Evolutionary conservation across 2,888 invertebrate genomes (phyloP), one percentile per base, ranked within the genome.

Genomic region (Apotomis betuletana): DNA sequence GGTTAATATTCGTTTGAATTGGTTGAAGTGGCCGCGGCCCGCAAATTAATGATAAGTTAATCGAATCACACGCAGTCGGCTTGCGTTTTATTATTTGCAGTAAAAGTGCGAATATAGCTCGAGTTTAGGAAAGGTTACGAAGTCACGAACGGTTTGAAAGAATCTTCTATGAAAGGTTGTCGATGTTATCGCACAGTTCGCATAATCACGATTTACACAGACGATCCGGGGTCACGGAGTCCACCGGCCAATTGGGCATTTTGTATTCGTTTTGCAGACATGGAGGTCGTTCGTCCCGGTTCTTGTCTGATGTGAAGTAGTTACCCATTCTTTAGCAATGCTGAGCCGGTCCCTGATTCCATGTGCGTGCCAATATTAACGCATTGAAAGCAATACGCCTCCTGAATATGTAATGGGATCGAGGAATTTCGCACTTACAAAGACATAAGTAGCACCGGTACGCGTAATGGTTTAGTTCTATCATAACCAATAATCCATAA

Each of bases 261-360:
- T 91, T 86, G 89, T 92, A 92, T 92, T 92, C 92, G 86, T 81
- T 85, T 81, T 81, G 87, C 87, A 81, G 77, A 79, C 80, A 68
- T 86, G 79, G 89, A 92, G 92, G 92, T 92, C 92, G 91, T 93
- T 93, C 91, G 91, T 90, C 92, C 92, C 92, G 92, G 92, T 79
- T 87, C 89, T 90, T 80, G 89, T 83, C 84, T 85, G 83, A 85
- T 83, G 83, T 83, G 80, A 81, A 82, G 82, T 57, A 72, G 58
- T 63, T 63, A 62, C 46, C 68, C 85, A 88, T 87, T 85, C 88
- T 89, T 88, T 87, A 83, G 85, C 86, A 83, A 84, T 83, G 86
- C 87, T 85, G 84, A 80, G 74, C 79, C 76, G 76, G 78, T 85
- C 88, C 84, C 81, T 73, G 83, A 92, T 90, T 89, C 90, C 75